phyloP scores from a whole-genome alignment of 2,797 vertebrate genomes.

The Alfaro cultratus region DNA sequence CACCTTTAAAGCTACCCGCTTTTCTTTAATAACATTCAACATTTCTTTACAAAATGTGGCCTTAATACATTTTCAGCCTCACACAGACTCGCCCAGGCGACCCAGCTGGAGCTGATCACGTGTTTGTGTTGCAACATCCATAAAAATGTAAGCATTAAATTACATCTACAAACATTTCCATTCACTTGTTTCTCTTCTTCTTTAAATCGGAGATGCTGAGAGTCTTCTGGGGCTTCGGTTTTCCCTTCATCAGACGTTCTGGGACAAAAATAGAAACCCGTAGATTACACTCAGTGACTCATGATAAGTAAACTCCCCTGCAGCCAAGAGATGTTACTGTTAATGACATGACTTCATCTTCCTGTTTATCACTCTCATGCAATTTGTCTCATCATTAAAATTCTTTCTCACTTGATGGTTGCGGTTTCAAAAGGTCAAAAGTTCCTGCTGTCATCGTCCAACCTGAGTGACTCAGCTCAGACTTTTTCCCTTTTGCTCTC shows the following conservation, averaged over 20 bases:
- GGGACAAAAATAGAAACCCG: constrained; percentile 11
- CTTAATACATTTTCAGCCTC: constrained; percentile 53
- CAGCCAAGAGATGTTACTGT: neutral
- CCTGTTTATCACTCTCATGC: constrained; percentile 11
- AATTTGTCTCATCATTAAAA: neutral
- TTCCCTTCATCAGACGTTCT: neutral
- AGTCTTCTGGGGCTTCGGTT: neutral
- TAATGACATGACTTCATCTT: constrained; percentile 3
- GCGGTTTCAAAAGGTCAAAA: neutral
- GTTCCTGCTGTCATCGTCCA: neutral
- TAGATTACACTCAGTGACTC: neutral
- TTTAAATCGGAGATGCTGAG: neutral
- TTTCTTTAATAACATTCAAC: neutral
- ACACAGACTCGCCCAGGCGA: constrained; percentile 43
- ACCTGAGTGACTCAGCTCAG: constrained; percentile 31
- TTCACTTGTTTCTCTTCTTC: neutral
- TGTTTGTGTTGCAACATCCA: constrained; percentile 33
- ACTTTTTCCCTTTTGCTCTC: neutral
- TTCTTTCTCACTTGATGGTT: constrained; percentile 12
- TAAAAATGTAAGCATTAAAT: constrained; percentile 55
- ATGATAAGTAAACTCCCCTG: constrained; percentile 7
- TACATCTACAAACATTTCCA: neutral
- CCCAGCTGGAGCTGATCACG: constrained; percentile 53
- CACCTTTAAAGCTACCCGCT: neutral
- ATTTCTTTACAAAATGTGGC: neutral